Percentiles rank a stretch among this genome's conserved stretches.
These are phyloP conservation scores for Mylabris sibirica DNA, from an alignment of 2,888 invertebrate species.

Conservation along the genomic window DNA sequence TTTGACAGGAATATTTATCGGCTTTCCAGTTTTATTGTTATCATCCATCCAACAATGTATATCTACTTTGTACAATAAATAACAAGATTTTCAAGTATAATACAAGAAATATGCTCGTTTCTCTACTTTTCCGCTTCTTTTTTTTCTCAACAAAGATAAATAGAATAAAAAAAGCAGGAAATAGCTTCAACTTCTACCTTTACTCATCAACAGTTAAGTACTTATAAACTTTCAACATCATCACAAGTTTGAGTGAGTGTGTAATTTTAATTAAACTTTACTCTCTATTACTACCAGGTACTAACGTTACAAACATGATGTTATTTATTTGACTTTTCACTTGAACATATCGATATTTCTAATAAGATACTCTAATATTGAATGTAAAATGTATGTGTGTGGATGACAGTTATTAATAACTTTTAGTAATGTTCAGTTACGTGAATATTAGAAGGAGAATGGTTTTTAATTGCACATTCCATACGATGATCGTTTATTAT, in stretches of 20 bases:
- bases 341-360: neutral
- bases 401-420: neutral
- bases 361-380: neutral
- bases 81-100: conserved; percentile 3
- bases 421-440: neutral
- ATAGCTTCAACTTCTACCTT: neutral
- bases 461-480: neutral
- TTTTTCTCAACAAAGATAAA: too few relatives aligned
- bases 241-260: neutral
- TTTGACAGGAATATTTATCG: neutral
- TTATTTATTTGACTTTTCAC: neutral
- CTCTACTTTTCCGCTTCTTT: neutral
- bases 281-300: neutral
- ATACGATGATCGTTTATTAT: conserved; percentile 6
- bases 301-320: neutral
- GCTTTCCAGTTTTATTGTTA: neutral
- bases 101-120: neutral
- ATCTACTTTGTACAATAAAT: neutral
- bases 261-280: conserved; percentile 6
- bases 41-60: neutral
- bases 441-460: neutral
- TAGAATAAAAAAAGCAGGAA: neutral
- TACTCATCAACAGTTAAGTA: neutral
- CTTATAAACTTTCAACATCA: neutral
- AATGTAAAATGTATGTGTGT: neutral